These are phyloP conservation scores for Euleptes europaea DNA, from an alignment of 2,113 vertebrate genomes.

Conservation along the genomic window DNA sequence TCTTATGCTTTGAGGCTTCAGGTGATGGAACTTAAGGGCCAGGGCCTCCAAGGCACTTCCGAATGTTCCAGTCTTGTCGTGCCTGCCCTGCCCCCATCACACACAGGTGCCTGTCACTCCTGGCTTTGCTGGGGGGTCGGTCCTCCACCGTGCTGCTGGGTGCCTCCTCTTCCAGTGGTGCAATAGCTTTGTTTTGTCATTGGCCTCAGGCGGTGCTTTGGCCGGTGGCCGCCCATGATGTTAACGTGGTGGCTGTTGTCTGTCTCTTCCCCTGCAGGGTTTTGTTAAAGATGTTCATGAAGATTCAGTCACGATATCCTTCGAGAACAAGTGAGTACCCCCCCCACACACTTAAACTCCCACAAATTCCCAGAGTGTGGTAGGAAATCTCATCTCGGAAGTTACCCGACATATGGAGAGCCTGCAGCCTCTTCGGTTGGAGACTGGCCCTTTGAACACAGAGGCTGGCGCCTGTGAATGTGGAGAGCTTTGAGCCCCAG, in stretches of 20 bases:
- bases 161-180: background rate
- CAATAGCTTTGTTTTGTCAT: too few relatives aligned
- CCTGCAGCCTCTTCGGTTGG: too few relatives aligned
- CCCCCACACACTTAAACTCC: background rate
- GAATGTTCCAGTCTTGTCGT: fast-evolving
- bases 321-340: constrained; percentile 96
- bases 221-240: background rate
- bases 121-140: too few relatives aligned
- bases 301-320: constrained; percentile 90
- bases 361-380: background rate
- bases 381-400: too few relatives aligned
- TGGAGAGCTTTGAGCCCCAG: background rate
- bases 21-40: too few relatives aligned
- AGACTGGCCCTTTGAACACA: background rate
- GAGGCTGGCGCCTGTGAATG: background rate
- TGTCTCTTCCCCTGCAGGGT: constrained; percentile 75
- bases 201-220: background rate
- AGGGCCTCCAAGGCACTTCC: background rate
- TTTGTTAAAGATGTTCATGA: constrained; percentile 93
- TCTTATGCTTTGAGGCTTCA: background rate
- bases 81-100: background rate
- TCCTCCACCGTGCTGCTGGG: background rate
- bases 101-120: fast-evolving
- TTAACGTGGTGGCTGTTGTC: background rate
- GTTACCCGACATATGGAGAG: too few relatives aligned